Evolutionary conservation across 2,113 vertebrate genomes (phyloP), one percentile per base, ranked within the genome.

Genomic region (Oriolus oriolus): DNA sequence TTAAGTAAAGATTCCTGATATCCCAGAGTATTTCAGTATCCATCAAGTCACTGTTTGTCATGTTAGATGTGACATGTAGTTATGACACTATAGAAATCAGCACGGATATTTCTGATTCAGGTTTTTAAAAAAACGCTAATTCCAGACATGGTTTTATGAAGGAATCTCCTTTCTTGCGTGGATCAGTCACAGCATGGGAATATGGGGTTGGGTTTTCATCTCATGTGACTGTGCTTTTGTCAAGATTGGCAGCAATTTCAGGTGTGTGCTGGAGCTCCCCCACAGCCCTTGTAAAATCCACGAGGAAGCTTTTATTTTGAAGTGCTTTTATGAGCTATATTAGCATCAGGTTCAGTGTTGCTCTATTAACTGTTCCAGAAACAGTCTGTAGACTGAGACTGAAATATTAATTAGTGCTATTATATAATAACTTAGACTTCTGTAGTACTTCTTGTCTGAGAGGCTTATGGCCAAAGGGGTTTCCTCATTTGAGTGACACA

Each of bases 401-500:
- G 59, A 92, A 94, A 69, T 80, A 87, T 80, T 94, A 93, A 92
- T 95, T 94, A 94, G n/a, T 19, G 4, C 35, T 85, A 54, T 95
- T 89, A 89, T 49, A 14, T 87, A 94, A 89, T 47, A 68, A 22
- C 39, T 89, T 73, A 81, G 64, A 85, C 63, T 76, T 94, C 77
- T 75, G 33, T 61, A 71, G 53, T 30, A n/a, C 57, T 41, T 94
- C 53, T 79, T 47, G 15, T 85, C 65, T 65, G 59, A 61, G 80
- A 41, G 37, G 41, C 1, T 78, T 75, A n/a, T 12, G 12, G 76
- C 44, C 82, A 78, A 64, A 88, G 69, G 79, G 28, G 16, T 63
- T 94, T 95, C 63, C 66, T 81, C 4, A 15, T 83, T 27, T 65
- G 63, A 84, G 52, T 77, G 88, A 68, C 2, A 9, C 60, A 44